Evolutionary conservation across 2,113 vertebrate genomes (phyloP).

Genomic region (Cacatua alba): DNA sequence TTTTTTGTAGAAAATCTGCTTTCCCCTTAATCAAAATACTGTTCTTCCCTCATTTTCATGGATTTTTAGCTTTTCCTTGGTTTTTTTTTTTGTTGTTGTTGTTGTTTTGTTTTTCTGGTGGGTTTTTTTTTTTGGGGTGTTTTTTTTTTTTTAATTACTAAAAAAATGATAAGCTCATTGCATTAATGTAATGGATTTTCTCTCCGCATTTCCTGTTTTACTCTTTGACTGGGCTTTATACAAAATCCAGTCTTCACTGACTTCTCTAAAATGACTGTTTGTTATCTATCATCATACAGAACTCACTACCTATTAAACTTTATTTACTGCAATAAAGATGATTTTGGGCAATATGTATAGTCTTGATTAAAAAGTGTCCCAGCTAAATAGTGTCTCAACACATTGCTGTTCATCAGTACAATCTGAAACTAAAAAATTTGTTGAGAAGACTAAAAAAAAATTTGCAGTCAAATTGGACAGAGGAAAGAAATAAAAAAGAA

Average conservation of each 20-base stretch:
- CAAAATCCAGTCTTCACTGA: neutral
- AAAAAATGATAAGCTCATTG: fast-evolving
- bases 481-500: neutral
- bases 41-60: neutral
- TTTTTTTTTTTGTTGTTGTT: neutral
- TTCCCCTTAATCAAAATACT: neutral
- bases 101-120: too few relatives aligned
- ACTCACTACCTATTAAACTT: neutral
- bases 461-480: neutral
- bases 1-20: neutral
- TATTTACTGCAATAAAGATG: neutral
- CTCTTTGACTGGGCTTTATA: neutral
- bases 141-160: neutral
- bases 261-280: neutral
- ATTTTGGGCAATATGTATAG: neutral
- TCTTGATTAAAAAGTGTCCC: neutral
- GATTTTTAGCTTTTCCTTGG: neutral
- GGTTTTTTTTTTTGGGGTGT: too few relatives aligned
- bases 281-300: neutral
- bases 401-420: neutral
- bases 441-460: neutral
- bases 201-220: neutral
- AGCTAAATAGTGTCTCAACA: neutral
- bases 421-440: neutral
- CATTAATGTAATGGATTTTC: neutral